Percentiles rank a stretch among this genome's conserved stretches.
These are phyloP conservation scores for Eremophila alpestris DNA, from an alignment of 2,797 vertebrate genomes.

Conservation along the genomic window DNA sequence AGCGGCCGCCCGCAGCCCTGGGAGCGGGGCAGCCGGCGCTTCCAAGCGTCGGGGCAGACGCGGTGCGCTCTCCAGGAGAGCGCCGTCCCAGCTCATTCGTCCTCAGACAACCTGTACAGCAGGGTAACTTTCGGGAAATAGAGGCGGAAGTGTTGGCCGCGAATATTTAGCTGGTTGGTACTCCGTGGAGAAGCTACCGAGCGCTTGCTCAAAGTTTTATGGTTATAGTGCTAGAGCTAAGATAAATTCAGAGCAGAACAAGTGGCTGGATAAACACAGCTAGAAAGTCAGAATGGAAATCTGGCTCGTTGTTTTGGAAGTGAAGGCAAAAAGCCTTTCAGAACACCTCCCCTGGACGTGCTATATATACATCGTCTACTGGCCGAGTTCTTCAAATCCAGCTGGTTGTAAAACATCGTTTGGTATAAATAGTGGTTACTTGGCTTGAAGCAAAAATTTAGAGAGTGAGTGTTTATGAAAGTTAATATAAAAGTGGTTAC, in stretches of 20 bases:
- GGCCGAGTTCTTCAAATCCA: background rate
- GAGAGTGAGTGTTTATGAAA: background rate
- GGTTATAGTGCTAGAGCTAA: background rate
- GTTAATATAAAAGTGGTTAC: background rate
- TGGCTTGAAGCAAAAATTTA: background rate
- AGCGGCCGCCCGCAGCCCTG: background rate
- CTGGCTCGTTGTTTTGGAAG: background rate
- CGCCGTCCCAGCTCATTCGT: background rate
- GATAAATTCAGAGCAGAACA: background rate
- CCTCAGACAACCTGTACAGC: fast-evolving
- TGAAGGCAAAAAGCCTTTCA: background rate
- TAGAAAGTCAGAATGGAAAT: background rate
- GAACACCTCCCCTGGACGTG: background rate
- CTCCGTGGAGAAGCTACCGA: fast-evolving
- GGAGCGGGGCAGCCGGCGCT: background rate
- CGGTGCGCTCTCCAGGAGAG: fast-evolving
- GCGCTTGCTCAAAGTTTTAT: background rate
- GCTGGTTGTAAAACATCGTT: background rate
- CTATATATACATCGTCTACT: background rate
- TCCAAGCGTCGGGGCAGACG: background rate
- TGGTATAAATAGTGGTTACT: background rate
- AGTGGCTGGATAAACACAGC: background rate
- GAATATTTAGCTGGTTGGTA: background rate
- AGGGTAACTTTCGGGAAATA: background rate
- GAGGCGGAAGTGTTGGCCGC: background rate